Percentiles rank a stretch among this genome's conserved stretches.
Conservation (phyloP, 2,113 vertebrate species). For the Tyto alba region DNA sequence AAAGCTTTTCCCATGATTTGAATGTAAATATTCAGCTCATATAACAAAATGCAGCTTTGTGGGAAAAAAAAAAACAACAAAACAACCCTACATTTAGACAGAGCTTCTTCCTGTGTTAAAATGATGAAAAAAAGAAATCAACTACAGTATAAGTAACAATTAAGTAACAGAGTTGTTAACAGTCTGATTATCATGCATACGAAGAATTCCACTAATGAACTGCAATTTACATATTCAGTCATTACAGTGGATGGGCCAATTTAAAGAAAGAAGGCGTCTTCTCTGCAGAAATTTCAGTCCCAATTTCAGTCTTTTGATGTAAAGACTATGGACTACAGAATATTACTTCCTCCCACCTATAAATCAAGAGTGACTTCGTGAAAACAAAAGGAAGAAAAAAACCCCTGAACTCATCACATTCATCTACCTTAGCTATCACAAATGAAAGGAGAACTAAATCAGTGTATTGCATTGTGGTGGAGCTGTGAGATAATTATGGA, state of each 20-base stretch:
- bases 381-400: background rate
- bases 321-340: background rate
- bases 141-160: constrained; percentile 64
- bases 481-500: background rate
- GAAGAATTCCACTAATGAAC: constrained; percentile 76
- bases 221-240: constrained; percentile 77
- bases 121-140: constrained; percentile 64
- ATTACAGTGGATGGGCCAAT: constrained; percentile 65
- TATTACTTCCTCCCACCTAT: background rate
- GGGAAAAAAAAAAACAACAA: background rate
- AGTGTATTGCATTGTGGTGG: background rate
- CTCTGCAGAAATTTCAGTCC: constrained; percentile 13
- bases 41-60: background rate
- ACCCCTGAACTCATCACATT: background rate
- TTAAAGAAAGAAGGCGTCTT: constrained; percentile 45
- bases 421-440: background rate
- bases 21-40: background rate
- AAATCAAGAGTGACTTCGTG: background rate
- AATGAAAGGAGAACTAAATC: background rate
- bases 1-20: background rate
- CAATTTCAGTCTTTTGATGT: constrained; percentile 2
- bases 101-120: background rate
- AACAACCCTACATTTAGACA: background rate
- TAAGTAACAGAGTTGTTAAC: constrained; percentile 72
- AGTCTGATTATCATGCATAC: constrained; percentile 77